Conservation (phyloP, 2,888 invertebrate species). For the Cantharis lateralis region DNA sequence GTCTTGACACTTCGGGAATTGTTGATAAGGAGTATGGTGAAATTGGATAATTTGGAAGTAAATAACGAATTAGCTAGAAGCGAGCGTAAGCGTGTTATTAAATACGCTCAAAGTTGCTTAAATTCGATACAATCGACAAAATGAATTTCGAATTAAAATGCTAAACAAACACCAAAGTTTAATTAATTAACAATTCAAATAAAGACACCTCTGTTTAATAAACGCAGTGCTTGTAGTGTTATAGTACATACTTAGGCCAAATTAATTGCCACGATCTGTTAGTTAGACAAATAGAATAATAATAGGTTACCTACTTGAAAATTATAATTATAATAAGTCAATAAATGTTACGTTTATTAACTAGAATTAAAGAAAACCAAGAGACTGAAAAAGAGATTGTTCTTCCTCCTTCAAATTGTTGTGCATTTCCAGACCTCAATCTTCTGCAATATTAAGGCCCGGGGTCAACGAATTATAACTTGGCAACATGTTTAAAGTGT, state of each 20-base stretch:
- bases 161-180: not conserved
- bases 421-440: not conserved
- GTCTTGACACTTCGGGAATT: not conserved
- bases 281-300: not conserved
- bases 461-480: not conserved
- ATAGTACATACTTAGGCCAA: not conserved
- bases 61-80: not conserved
- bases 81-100: slow-evolving; percentile 10
- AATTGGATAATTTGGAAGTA: slow-evolving; percentile 4
- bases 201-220: not conserved
- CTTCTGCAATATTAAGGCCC: not conserved
- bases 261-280: not conserved
- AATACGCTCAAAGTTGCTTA: not conserved
- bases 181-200: not conserved
- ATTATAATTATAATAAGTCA: not conserved
- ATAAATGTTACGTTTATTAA: not conserved
- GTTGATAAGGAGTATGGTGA: slow-evolving; percentile 2
- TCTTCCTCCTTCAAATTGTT: not conserved
- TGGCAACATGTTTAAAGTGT: not conserved
- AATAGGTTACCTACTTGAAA: not conserved
- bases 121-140: not conserved
- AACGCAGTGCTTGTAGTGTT: not conserved
- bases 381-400: not conserved
- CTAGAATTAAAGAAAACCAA: not conserved
- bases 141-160: not conserved